Conservation (phyloP, 2,797 vertebrate genomes). For the Xyrichtys novacula region DNA sequence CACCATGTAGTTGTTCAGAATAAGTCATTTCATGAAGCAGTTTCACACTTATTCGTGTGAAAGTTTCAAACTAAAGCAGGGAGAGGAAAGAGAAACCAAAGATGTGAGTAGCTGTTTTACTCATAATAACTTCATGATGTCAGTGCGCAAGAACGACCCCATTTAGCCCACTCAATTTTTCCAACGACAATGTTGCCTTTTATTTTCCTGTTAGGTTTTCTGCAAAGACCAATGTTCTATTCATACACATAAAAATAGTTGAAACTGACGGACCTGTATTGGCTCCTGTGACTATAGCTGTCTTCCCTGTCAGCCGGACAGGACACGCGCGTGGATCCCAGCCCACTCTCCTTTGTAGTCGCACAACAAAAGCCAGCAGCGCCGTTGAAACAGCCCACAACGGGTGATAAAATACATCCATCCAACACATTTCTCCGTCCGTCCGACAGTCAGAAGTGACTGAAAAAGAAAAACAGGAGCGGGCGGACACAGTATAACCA, state of each 20-base stretch:
- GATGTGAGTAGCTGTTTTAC: too few species aligned
- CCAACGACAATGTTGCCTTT: too few species aligned
- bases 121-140: too few species aligned
- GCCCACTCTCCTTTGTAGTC: slow-evolving; percentile 32
- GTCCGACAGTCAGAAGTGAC: background rate
- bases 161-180: too few species aligned
- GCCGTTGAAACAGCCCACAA: slow-evolving; percentile 75
- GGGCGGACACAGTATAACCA: background rate
- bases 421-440: slow-evolving; percentile 48
- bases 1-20: too few species aligned
- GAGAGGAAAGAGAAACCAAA: too few species aligned
- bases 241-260: background rate
- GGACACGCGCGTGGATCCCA: slow-evolving; percentile 84
- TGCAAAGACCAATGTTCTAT: background rate
- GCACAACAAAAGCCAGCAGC: slow-evolving; percentile 75
- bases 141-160: too few species aligned
- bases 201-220: too few species aligned
- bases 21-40: too few species aligned
- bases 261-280: slow-evolving; percentile 80
- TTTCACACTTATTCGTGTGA: too few species aligned
- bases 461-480: fast-evolving
- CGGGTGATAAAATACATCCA: slow-evolving; percentile 72
- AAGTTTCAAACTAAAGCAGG: too few species aligned
- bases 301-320: slow-evolving; percentile 83
- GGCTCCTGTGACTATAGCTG: slow-evolving; percentile 89